Percentiles rank a stretch among this genome's conserved stretches.
Evolutionary conservation across 2,113 vertebrate species (phyloP).

Genomic region (Takifugu bimaculatus): DNA sequence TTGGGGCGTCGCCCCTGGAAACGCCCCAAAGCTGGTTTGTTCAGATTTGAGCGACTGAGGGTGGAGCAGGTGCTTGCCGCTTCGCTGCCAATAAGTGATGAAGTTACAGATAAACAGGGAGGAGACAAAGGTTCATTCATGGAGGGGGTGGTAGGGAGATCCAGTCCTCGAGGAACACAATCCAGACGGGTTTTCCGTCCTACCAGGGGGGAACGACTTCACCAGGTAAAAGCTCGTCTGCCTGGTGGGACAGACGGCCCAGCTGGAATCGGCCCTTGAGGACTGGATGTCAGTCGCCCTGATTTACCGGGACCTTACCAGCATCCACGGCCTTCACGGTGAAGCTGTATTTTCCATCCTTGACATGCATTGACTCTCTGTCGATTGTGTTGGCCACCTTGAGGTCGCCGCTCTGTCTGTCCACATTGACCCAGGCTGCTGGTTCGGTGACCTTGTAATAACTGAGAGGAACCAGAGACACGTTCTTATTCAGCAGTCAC

Average conservation of each 20-base stretch:
- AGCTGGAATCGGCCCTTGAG: too few species aligned
- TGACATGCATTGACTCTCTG: constrained; percentile 78
- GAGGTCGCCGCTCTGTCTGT: constrained; percentile 73
- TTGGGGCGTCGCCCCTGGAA: too few species aligned
- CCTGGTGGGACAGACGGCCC: too few species aligned
- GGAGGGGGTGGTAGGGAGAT: too few species aligned
- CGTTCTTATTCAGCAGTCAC: constrained; percentile 8
- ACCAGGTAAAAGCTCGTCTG: too few species aligned
- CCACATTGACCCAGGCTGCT: constrained; percentile 80
- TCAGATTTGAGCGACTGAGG: constrained; percentile 12
- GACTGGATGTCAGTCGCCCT: too few species aligned
- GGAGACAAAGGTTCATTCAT: too few species aligned
- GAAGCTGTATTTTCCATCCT: constrained; percentile 69
- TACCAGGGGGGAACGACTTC: too few species aligned
- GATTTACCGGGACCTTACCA: constrained; percentile 48
- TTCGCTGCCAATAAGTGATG: background rate
- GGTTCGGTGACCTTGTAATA: constrained; percentile 80
- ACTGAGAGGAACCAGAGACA: constrained; percentile 61
- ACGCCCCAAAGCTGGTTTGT: background rate
- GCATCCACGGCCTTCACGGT: constrained; percentile 65
- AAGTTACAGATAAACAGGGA: too few species aligned
- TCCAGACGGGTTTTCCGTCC: too few species aligned
- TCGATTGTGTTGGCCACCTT: constrained; percentile 79
- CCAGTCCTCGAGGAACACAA: too few species aligned
- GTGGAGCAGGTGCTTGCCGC: constrained; percentile 14